These are phyloP conservation scores for Ophioninae sp. DNA, from an alignment of 2,888 invertebrate species.

Conservation along the genomic window DNA sequence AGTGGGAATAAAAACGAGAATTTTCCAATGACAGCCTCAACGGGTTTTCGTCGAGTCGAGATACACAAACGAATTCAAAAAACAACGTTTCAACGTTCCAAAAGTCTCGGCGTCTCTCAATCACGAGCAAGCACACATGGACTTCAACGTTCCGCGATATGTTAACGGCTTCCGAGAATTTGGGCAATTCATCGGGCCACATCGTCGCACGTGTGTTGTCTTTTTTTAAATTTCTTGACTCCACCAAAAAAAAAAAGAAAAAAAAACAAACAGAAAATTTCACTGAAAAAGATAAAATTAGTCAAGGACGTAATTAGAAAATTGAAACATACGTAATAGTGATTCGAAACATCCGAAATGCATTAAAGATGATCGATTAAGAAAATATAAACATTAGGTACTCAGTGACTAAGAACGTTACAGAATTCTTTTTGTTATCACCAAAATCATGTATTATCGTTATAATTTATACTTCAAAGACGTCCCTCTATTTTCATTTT, in stretches of 20 bases:
- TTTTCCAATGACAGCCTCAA: conserved; percentile 40
- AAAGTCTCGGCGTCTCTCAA: conserved; percentile 44
- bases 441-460: no score
- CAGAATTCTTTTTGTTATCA: no score
- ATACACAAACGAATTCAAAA: conserved; percentile 39
- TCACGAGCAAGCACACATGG: conserved; percentile 54
- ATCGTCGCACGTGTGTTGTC: conserved; percentile 25
- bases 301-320: no score
- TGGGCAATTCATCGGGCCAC: conserved; percentile 26
- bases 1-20: conserved; percentile 36
- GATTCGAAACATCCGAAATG: no score
- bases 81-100: conserved; percentile 44
- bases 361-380: no score
- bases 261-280: not conserved
- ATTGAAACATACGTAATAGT: no score
- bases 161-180: conserved; percentile 57
- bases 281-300: no score
- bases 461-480: no score
- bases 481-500: no score
- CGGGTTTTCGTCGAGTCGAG: conserved; percentile 10
- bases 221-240: not conserved
- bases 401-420: no score
- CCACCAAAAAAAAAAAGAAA: not conserved
- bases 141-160: conserved; percentile 48
- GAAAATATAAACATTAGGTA: no score